These are phyloP conservation scores for Melanitta fusca DNA, from an alignment of 2,797 vertebrate genomes.

Conservation along the genomic window DNA sequence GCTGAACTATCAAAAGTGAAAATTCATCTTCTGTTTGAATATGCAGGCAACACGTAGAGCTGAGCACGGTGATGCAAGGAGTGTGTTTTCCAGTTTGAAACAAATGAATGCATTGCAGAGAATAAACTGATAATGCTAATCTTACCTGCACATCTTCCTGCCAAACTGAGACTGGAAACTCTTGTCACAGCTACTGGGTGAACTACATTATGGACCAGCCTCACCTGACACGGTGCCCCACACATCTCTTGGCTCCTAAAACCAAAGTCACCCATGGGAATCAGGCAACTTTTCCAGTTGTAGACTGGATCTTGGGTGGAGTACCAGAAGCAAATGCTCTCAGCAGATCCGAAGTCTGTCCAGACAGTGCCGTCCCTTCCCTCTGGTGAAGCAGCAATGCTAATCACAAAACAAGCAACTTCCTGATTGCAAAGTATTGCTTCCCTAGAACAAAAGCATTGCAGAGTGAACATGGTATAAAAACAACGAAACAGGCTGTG, in stretches of 20 bases:
- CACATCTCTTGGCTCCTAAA: background rate
- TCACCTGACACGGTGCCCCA: background rate
- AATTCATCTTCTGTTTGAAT: background rate
- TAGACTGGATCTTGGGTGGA: background rate
- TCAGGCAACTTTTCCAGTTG: background rate
- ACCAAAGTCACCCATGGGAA: background rate
- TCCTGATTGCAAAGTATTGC: background rate
- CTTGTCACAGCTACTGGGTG: background rate
- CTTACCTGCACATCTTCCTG: background rate
- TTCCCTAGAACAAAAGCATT: slow-evolving; percentile 33
- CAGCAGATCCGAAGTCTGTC: background rate
- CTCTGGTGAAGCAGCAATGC: background rate
- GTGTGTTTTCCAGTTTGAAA: background rate
- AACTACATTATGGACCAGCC: background rate
- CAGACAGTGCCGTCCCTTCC: background rate
- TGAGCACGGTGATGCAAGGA: background rate
- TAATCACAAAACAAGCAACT: background rate
- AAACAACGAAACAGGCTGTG: background rate
- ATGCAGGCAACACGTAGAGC: background rate
- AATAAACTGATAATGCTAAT: background rate
- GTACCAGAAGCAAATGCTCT: background rate
- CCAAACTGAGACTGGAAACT: background rate
- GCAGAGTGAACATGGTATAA: background rate
- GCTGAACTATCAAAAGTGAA: background rate
- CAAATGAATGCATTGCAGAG: background rate